Evolutionary conservation across 2,888 invertebrate genomes (phyloP).

Genomic region (Nezara viridula): DNA sequence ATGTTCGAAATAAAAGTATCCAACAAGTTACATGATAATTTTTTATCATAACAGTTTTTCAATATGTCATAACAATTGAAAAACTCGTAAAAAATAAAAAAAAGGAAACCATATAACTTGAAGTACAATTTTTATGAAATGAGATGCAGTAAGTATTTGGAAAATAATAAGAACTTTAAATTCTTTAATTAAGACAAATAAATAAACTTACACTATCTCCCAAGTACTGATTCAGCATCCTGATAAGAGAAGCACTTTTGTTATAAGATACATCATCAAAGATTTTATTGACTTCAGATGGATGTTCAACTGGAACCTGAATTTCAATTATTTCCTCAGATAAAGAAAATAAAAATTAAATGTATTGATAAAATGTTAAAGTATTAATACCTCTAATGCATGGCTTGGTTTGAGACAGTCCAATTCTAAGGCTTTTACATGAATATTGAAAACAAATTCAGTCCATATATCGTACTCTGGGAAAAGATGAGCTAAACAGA

Average conservation of each 20-base stretch:
- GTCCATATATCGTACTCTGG: conserved; percentile 98
- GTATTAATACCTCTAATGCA: conserved; percentile 85
- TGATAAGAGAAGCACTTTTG: conserved; percentile 94
- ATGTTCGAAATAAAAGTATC: no score
- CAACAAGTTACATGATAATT: no score
- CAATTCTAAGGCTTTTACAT: conserved; percentile 86
- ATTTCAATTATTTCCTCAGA: conserved; percentile 56
- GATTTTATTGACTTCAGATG: conserved; percentile 96
- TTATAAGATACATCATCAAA: conserved; percentile 98
- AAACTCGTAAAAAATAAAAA: no score
- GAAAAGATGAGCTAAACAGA: conserved; percentile 92
- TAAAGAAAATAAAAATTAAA: not conserved
- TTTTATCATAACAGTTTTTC: no score
- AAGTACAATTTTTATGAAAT: no score
- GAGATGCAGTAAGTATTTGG: no score
- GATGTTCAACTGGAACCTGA: conserved; percentile 87
- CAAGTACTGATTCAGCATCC: conserved; percentile 94
- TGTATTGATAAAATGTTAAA: not conserved
- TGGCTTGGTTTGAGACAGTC: conserved; percentile 94
- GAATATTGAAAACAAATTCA: conserved; percentile 92
- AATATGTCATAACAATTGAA: no score
- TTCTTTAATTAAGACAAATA: not conserved
- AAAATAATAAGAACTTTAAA: no score
- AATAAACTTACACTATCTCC: conserved; percentile 78
- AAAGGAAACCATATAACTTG: no score